A percentile compares a stretch with the other conserved stretches of the same genome.
phyloP scores from a whole-genome alignment of 2,888 invertebrate genomes.

The Xiphydria camelus region DNA sequence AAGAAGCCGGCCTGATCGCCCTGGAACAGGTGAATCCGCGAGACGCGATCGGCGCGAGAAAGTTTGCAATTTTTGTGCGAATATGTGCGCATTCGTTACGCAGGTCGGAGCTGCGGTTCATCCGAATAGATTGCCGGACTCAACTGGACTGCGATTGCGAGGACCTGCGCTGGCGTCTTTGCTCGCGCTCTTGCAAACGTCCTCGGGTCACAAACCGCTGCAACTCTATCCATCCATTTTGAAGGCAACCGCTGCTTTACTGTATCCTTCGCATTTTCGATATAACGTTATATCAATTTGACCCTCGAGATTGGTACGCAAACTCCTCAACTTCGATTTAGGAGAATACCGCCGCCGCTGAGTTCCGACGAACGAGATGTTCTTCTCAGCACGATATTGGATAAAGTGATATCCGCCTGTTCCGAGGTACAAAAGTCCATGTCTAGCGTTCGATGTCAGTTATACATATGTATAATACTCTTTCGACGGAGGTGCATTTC shows the following conservation, averaged over 20 bases:
- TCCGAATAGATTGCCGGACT: slow-evolving; percentile 36
- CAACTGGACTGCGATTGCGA: slow-evolving; percentile 35
- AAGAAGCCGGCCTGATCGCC: slow-evolving; percentile 45
- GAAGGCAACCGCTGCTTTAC: slow-evolving; percentile 39
- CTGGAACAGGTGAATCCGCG: slow-evolving; percentile 38
- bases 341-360: slow-evolving; percentile 42
- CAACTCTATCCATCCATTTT: slow-evolving; percentile 44
- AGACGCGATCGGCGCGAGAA: neutral
- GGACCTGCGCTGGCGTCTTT: slow-evolving; percentile 39
- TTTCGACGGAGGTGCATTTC: too few species aligned
- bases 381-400: slow-evolving; percentile 43
- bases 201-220: slow-evolving; percentile 44
- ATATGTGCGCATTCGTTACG: slow-evolving; percentile 1
- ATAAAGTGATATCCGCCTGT: slow-evolving; percentile 48
- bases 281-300: too few species aligned
- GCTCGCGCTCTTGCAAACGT: slow-evolving; percentile 40
- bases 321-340: slow-evolving; percentile 24
- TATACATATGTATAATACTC: too few species aligned
- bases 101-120: slow-evolving; percentile 43
- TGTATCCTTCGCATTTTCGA: slow-evolving; percentile 46
- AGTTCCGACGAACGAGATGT: slow-evolving; percentile 42
- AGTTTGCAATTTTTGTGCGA: too few species aligned
- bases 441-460: too few species aligned
- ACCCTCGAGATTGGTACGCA: too few species aligned
- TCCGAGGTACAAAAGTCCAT: slow-evolving; percentile 31